Percentiles rank a stretch among this genome's conserved stretches.
Evolutionary conservation across 2,888 invertebrate species (phyloP).

Genomic region (Osedax frankpressi): DNA sequence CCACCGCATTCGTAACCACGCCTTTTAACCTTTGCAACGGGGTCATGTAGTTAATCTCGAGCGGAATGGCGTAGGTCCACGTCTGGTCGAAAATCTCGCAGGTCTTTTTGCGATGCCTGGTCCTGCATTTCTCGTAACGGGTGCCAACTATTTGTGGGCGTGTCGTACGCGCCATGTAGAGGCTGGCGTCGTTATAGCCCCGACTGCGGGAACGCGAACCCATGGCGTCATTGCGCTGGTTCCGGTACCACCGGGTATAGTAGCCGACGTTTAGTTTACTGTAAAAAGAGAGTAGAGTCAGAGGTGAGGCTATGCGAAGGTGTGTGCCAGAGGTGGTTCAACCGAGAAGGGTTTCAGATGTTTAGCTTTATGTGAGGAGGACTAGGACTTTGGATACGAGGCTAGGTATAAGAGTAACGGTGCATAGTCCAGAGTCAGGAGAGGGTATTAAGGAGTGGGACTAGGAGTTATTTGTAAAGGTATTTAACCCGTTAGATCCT

Average conservation of each 20-base stretch:
- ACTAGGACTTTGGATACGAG: background rate
- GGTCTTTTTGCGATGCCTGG: background rate
- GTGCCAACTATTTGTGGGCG: conserved; percentile 27
- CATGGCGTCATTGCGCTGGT: conserved; percentile 15
- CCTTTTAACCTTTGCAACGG: conserved; percentile 21
- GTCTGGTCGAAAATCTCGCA: conserved; percentile 12
- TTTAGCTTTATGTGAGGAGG: no score
- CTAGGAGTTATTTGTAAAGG: no score
- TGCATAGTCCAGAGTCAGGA: background rate
- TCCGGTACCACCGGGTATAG: conserved; percentile 29
- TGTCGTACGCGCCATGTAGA: conserved; percentile 29
- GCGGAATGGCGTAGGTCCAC: conserved; percentile 23
- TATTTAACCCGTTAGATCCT: no score
- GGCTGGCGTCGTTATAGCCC: conserved; percentile 21
- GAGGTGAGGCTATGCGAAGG: no score
- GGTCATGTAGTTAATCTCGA: conserved; percentile 24
- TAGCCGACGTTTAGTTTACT: conserved; percentile 28
- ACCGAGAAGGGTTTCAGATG: no score
- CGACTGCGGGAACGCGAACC: conserved; percentile 13
- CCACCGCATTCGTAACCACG: no score
- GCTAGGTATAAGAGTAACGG: background rate
- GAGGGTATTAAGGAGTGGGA: no score
- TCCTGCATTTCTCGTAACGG: conserved; percentile 16
- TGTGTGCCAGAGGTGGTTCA: no score
- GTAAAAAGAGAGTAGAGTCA: no score